A percentile compares a stretch with the other conserved stretches of the same genome.
phyloP scores from a whole-genome alignment of 2,113 vertebrate genomes.

The Silurus asotus region DNA sequence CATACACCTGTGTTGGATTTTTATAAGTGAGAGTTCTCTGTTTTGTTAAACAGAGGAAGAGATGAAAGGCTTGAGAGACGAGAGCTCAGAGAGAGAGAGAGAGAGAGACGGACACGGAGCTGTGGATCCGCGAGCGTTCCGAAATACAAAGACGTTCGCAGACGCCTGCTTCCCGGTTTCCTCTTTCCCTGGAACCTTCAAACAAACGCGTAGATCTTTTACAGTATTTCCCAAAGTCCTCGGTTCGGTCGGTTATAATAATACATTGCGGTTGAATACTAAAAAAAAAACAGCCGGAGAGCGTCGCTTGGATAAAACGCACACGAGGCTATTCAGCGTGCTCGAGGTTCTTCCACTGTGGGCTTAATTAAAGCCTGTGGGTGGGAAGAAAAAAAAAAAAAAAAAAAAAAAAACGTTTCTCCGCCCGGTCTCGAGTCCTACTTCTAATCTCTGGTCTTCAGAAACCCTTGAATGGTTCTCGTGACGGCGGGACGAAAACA shows the following conservation, averaged over 20 bases:
- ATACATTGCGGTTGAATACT: not conserved
- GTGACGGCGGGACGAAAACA: slow-evolving; percentile 70
- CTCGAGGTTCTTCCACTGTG: slow-evolving; percentile 21
- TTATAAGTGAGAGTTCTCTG: no score
- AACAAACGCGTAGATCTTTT: not conserved
- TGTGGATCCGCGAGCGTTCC: no score
- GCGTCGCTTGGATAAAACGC: not conserved
- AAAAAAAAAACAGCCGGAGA: not conserved
- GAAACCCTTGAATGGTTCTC: slow-evolving; percentile 73
- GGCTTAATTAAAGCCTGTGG: slow-evolving; percentile 65
- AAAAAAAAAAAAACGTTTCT: slow-evolving; percentile 47
- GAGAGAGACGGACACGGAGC: no score
- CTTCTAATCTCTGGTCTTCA: slow-evolving; percentile 72
- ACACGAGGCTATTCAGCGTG: not conserved
- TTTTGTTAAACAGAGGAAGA: no score
- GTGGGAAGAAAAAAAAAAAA: slow-evolving; percentile 10
- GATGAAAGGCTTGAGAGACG: no score
- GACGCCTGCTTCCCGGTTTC: no score
- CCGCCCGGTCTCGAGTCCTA: slow-evolving; percentile 58
- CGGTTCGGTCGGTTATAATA: not conserved
- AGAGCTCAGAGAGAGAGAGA: no score
- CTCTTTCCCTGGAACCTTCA: no score
- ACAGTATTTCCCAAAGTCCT: not conserved
- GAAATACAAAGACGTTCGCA: no score
- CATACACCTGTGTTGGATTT: no score